Conservation (phyloP, 2,888 invertebrate species). For the Drosophila prostipennis region DNA sequence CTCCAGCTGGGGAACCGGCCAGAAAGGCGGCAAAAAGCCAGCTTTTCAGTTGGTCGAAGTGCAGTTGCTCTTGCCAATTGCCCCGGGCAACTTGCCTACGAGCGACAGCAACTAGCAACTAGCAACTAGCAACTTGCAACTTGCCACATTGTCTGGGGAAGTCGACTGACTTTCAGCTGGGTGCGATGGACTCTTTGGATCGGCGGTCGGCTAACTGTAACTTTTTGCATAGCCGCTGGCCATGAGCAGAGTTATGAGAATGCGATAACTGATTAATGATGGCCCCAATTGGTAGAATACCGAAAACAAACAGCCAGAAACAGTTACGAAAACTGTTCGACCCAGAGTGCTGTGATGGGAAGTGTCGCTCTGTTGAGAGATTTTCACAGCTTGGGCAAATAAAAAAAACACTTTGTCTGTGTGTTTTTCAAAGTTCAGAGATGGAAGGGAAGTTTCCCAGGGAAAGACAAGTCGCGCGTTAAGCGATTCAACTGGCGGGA, state of each 20-base stretch:
- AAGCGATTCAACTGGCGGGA: slow-evolving; percentile 30
- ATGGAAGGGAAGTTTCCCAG: slow-evolving; percentile 35
- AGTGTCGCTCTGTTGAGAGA: slow-evolving; percentile 1
- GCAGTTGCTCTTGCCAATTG: slow-evolving; percentile 26
- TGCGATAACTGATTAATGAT: slow-evolving; percentile 48
- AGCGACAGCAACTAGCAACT: background rate
- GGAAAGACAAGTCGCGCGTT: slow-evolving; percentile 39
- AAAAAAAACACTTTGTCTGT: slow-evolving; percentile 5
- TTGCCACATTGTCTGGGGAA: slow-evolving; percentile 4
- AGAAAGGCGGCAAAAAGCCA: slow-evolving; percentile 18
- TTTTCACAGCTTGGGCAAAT: slow-evolving; percentile 26
- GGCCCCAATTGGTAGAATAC: slow-evolving; percentile 36
- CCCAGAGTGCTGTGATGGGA: slow-evolving; percentile 11
- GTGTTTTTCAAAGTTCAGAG: background rate
- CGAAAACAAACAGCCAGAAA: slow-evolving; percentile 26
- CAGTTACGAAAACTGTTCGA: slow-evolving; percentile 23
- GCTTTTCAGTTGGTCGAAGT: slow-evolving; percentile 23
- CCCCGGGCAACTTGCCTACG: background rate
- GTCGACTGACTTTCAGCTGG: slow-evolving; percentile 27
- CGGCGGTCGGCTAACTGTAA: slow-evolving; percentile 41
- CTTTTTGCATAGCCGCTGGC: slow-evolving; percentile 46
- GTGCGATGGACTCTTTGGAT: slow-evolving; percentile 32
- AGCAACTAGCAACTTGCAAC: background rate
- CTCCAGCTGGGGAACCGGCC: slow-evolving; percentile 38
- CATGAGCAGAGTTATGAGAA: slow-evolving; percentile 39